Conservation (phyloP, 2,888 invertebrate genomes). For the Palloptera scutellata region DNA sequence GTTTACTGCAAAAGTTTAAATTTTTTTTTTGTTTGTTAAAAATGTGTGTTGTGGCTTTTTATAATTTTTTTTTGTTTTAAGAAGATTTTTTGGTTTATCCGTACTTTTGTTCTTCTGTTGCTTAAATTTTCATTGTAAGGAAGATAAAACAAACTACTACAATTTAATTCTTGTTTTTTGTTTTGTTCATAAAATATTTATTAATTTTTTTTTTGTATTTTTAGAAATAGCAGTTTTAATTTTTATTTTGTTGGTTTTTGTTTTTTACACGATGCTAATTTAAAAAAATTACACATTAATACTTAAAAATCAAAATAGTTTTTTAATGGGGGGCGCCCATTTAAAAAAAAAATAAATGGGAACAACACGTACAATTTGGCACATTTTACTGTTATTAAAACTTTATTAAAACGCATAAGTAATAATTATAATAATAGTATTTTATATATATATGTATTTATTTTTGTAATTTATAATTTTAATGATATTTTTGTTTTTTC, state of each 20-base stretch:
- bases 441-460: slow-evolving; percentile 4
- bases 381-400: slow-evolving; percentile 50
- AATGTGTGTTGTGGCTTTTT: neutral
- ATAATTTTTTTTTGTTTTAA: neutral
- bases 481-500: slow-evolving; percentile 11
- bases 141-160: slow-evolving; percentile 32
- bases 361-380: slow-evolving; percentile 63
- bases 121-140: slow-evolving; percentile 29
- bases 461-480: slow-evolving; percentile 18
- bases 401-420: slow-evolving; percentile 25
- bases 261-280: slow-evolving; percentile 54
- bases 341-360: slow-evolving; percentile 31
- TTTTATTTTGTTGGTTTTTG: neutral
- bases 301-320: neutral
- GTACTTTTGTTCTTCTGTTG: neutral
- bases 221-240: neutral
- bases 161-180: slow-evolving; percentile 14
- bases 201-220: neutral
- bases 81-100: neutral
- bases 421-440: slow-evolving; percentile 11
- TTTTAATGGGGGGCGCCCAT: neutral
- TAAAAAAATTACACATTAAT: slow-evolving; percentile 47
- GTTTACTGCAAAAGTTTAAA: neutral
- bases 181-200: slow-evolving; percentile 30
- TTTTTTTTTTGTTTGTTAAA: neutral